Conservation (phyloP, 2,888 invertebrate genomes). For the Melinaea marsaeus region DNA sequence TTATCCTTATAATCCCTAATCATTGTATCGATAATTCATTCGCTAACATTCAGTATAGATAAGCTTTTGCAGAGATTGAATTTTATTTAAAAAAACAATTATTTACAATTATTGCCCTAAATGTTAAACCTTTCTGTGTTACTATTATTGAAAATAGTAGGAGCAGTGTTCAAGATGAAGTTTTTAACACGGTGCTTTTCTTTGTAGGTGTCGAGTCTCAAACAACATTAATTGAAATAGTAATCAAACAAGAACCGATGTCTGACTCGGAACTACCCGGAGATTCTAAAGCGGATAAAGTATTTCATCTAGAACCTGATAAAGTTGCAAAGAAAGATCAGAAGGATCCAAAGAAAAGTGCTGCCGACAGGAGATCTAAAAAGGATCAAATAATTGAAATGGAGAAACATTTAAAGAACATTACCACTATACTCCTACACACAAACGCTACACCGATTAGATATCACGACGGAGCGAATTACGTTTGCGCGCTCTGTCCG, state of each 20-base stretch:
- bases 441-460: slow-evolving; percentile 54
- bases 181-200: slow-evolving; percentile 29
- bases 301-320: slow-evolving; percentile 20
- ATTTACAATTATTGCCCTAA: neutral
- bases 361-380: slow-evolving; percentile 19
- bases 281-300: slow-evolving; percentile 15
- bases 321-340: slow-evolving; percentile 10
- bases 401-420: slow-evolving; percentile 45
- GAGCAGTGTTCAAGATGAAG: slow-evolving; percentile 22
- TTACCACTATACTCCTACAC: slow-evolving; percentile 41
- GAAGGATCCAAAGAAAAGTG: slow-evolving; percentile 16
- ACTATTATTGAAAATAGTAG: slow-evolving; percentile 17
- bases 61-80: too few species aligned
- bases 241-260: slow-evolving; percentile 27
- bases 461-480: slow-evolving; percentile 25
- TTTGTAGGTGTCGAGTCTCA: slow-evolving; percentile 28
- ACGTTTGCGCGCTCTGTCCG: slow-evolving; percentile 23
- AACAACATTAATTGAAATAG: slow-evolving; percentile 24
- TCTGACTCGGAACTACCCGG: slow-evolving; percentile 24
- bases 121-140: neutral
- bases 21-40: too few species aligned
- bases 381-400: slow-evolving; percentile 23
- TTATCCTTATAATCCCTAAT: too few species aligned
- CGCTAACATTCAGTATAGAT: too few species aligned
- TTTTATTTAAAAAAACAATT: too few species aligned